These are phyloP conservation scores for Stramonita haemastoma DNA, from an alignment of 2,888 invertebrate genomes.

Conservation along the genomic window DNA sequence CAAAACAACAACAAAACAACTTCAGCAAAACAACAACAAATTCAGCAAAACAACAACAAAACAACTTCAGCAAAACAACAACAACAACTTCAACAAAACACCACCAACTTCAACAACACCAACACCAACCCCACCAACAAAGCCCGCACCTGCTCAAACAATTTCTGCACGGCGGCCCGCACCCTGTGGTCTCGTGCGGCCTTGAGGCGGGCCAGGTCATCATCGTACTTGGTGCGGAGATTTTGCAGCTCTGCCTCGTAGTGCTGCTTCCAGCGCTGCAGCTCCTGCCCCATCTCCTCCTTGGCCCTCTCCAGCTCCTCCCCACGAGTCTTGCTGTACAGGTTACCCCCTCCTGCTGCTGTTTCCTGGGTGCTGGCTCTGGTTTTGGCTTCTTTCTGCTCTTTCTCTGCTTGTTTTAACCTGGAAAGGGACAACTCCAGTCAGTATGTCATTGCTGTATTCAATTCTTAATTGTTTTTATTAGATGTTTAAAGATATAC, in stretches of 20 bases:
- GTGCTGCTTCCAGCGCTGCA: neutral
- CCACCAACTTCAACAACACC: too few species aligned
- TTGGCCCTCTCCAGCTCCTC: conserved; percentile 21
- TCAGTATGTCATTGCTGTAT: too few species aligned
- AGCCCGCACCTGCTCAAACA: conserved; percentile 23
- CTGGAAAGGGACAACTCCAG: neutral
- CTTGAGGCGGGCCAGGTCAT: conserved; percentile 5
- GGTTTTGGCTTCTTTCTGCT: neutral
- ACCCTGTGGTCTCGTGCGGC: conserved; percentile 26
- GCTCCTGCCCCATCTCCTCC: neutral
- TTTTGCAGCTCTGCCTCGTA: conserved; percentile 30
- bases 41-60: too few species aligned
- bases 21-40: too few species aligned
- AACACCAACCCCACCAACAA: too few species aligned
- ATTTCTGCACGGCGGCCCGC: neutral
- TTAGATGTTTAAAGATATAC: too few species aligned
- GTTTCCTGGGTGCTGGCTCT: neutral
- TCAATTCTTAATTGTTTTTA: too few species aligned
- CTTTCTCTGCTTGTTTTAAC: neutral
- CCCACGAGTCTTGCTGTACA: conserved; percentile 12
- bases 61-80: too few species aligned
- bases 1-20: too few species aligned
- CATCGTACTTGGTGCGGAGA: conserved; percentile 8
- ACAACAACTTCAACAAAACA: too few species aligned
- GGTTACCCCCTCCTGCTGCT: neutral